Conservation (phyloP, 2,113 vertebrate genomes). For the Anguilla japonica region DNA sequence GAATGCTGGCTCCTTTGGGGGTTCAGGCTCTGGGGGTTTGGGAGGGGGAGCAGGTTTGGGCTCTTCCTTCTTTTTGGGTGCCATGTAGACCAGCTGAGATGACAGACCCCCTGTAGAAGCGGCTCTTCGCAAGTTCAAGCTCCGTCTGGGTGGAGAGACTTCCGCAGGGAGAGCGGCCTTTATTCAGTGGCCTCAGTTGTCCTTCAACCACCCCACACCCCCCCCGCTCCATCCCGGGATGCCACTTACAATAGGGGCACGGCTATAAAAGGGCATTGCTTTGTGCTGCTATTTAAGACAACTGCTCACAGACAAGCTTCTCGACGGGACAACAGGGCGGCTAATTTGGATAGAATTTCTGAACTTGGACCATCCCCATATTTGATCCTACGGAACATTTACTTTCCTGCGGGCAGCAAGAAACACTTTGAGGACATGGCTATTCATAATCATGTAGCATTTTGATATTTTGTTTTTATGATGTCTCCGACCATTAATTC, state of each 20-base stretch:
- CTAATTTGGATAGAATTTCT: conserved; percentile 36
- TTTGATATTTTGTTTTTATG: too few species aligned
- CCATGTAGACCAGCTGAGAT: conserved; percentile 63
- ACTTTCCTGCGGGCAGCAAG: neutral
- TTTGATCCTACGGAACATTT: conserved; percentile 15
- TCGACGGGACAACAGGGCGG: conserved; percentile 37
- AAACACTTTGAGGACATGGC: too few species aligned
- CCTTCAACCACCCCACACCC: conserved; percentile 40
- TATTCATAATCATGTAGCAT: too few species aligned
- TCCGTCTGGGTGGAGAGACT: conserved; percentile 41
- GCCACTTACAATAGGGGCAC: conserved; percentile 69
- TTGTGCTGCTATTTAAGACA: conserved; percentile 85
- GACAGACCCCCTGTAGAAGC: conserved; percentile 30
- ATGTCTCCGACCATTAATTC: too few species aligned
- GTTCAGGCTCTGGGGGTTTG: conserved; percentile 71
- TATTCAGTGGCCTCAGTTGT: conserved; percentile 69
- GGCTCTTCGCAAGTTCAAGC: conserved; percentile 39
- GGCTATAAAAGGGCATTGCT: conserved; percentile 85
- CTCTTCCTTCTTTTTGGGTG: conserved; percentile 94
- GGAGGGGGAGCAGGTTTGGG: conserved; percentile 76
- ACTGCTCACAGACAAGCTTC: conserved; percentile 57
- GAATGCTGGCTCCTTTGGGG: conserved; percentile 75
- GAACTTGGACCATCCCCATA: conserved; percentile 17
- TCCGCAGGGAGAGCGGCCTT: conserved; percentile 55
- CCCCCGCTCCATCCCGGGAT: conserved; percentile 45